Evolutionary conservation across 2,797 vertebrate genomes (phyloP).

Genomic region (Sternotherus odoratus): DNA sequence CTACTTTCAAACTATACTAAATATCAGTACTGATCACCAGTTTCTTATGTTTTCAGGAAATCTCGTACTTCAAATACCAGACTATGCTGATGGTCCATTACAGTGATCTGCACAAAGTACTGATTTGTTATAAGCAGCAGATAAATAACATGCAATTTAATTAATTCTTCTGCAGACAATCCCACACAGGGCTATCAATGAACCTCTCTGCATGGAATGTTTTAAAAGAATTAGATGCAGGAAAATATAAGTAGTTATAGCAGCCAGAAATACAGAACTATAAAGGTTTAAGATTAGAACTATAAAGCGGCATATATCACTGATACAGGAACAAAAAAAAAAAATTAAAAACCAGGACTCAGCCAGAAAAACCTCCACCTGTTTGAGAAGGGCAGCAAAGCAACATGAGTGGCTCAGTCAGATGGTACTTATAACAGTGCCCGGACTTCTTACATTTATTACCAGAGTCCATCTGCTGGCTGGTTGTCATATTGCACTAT

Average conservation of each 20-base stretch:
- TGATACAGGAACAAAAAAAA: neutral
- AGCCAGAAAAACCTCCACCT: neutral
- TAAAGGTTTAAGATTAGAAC: neutral
- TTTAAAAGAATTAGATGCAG: neutral
- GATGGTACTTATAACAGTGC: neutral
- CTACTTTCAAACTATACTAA: neutral
- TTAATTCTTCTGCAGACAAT: neutral
- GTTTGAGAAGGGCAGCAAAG: neutral
- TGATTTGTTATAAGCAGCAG: neutral
- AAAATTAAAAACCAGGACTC: neutral
- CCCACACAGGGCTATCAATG: neutral
- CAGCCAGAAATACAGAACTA: neutral
- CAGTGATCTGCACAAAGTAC: fast-evolving
- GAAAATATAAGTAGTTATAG: neutral
- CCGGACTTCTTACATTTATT: fast-evolving
- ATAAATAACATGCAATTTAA: neutral
- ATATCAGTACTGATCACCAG: neutral
- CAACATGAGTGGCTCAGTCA: neutral
- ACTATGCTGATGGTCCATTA: neutral
- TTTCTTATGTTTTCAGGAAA: neutral
- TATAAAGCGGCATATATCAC: neutral
- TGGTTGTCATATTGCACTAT: constrained; percentile 18
- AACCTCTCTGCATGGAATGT: neutral
- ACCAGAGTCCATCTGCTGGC: constrained; percentile 45
- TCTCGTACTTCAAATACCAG: neutral